phyloP scores from a whole-genome alignment of 1,140 invertebrate species.

The Cotesia typhae region DNA sequence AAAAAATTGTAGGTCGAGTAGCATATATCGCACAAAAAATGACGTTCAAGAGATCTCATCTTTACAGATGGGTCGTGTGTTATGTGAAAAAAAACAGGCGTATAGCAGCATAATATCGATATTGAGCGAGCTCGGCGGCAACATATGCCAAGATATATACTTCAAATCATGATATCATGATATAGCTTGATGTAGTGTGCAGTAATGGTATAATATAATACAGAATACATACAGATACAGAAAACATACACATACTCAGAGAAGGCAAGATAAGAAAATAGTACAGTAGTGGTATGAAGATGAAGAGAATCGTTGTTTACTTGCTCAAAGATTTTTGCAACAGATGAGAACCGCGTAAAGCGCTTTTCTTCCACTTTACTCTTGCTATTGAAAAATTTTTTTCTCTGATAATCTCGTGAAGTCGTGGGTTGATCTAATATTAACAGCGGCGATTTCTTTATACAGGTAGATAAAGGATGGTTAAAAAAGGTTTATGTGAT shows the following conservation, averaged over 20 bases:
- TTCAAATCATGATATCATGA: constrained; percentile 11
- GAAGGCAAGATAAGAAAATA: neutral
- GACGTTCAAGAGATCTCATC: constrained; percentile 1
- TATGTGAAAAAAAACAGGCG: constrained; percentile 18
- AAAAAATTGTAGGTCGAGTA: neutral
- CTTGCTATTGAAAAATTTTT: constrained; percentile 15
- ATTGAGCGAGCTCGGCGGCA: constrained; percentile 18
- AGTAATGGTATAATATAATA: constrained; percentile 6
- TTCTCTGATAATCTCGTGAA: neutral
- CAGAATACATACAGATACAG: neutral
- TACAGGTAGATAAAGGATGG: neutral
- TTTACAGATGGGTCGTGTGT: constrained; percentile 22
- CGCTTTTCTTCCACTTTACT: neutral
- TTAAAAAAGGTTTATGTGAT: neutral
- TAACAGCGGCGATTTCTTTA: neutral
- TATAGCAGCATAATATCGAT: constrained; percentile 29
- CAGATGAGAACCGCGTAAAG: neutral
- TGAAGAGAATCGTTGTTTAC: neutral
- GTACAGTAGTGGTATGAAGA: neutral
- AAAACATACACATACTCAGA: constrained; percentile 4
- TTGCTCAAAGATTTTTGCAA: neutral
- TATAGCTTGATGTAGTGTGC: neutral
- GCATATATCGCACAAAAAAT: neutral
- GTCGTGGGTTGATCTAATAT: constrained; percentile 2
- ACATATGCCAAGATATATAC: constrained; percentile 30